Base-by-base conservation (phyloP, 2,888 invertebrate species). In the Leuctra nigra region DNA sequence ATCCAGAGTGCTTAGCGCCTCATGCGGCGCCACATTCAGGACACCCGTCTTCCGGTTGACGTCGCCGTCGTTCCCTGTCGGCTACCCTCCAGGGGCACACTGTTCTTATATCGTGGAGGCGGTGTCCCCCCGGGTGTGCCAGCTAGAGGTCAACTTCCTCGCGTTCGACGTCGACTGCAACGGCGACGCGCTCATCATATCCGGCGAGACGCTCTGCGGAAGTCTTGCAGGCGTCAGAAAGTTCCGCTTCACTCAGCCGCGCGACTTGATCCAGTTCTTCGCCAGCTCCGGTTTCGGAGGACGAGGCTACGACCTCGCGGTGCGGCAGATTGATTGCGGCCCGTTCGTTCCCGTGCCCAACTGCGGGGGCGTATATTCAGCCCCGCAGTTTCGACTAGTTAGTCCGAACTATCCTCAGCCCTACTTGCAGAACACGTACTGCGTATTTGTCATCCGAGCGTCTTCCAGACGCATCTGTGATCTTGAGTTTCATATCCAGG, bases 401-500 rank as follows among this genome's bases (percentile, higher is more conserved):
- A 77, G 78, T n/a, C 77, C 77, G 3, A 73, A 74, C 63, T 80
- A 79, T 66, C 79, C 79, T 1, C 65, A 67, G 24, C 67, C 69
- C 38, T 77, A 78, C 68, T 69, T 75, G 0, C 56, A 66, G 2
- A 70, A 74, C 59, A 63, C 68, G 2, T 63, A 71, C 50, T 81
- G 81, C 63, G 69, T 74, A 61, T 81, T 76, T 62, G 68, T 70
- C 3, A 64, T 82, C 22, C 74, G 73, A 56, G 77, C 77, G 1
- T 69, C 67, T 52, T 71, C 68, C 0, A 62, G 69, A 4, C 80
- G 80, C 61, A 71, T 75, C 13, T 75, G 75, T 48, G 69, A 73
- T 47, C 80, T 76, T 63, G 73, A 76, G 58, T 68, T 82, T 25
- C 74, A 78, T 63, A 80, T 81, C 64, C 65, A 80, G 39, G 76